Base-by-base conservation (phyloP, 1,140 invertebrate species). In the Scylla paramamosain region DNA sequence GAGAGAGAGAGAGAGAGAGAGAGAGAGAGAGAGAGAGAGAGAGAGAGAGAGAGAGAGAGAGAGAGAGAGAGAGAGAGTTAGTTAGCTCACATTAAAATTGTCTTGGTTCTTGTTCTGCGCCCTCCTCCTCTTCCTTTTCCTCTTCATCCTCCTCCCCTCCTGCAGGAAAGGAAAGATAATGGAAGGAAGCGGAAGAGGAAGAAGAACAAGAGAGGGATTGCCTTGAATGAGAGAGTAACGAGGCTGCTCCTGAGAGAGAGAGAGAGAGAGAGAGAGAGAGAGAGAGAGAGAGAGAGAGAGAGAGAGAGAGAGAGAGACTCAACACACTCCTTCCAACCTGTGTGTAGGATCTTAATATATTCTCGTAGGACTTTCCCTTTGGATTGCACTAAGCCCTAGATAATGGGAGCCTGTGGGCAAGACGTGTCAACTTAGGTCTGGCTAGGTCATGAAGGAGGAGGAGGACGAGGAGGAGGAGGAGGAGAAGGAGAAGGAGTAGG, bases 61-160 rank as follows among this genome's bases (percentile, higher is more conserved):
- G 86, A 32, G 45, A 39, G 86, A 88, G 86, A 88, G 86, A 45
- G 86, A 88, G 86, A 88, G 45, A 88, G 45, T 14, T 7, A 48
- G 52, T 20, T 59, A 59, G 12, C 16, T 59, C 52, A 0, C 16
- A 14, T 59, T 14, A 59, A 12, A 59, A 59, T 59, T 0, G 16
- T 59, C 52, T 59, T 59, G 0, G 0, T 59, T 20, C 52, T 59
- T 20, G 16, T 59, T 88, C 1, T 88, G 6, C 84, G 14, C 16
- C 16, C 28, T n/a, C 84, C 12, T n/a, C 84, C 0, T n/a, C 84
- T n/a, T 14, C 84, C 84, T n/a, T 16, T 20, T 87, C n/a, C 14
- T 87, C 39, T 16, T 39, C 39, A 4, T 87, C 39, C 39, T 39
- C 39, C 39, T 39, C 6, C 39, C 84, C 84, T 14, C 84, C 12